These are phyloP conservation scores for Anhinga rufa DNA, from an alignment of 2,113 vertebrate species.

Conservation along the genomic window DNA sequence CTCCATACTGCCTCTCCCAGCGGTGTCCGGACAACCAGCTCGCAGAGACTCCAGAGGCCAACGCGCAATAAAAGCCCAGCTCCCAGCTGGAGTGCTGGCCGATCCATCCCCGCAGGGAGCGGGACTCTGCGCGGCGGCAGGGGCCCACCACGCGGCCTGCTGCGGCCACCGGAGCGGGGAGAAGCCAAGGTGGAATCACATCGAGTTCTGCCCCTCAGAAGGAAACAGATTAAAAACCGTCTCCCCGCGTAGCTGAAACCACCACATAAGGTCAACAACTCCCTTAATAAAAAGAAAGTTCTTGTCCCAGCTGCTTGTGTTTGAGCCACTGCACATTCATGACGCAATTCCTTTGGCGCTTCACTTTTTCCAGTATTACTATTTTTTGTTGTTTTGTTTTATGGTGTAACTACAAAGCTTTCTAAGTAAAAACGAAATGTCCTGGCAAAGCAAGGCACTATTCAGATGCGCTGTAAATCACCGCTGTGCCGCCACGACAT, in stretches of 20 bases:
- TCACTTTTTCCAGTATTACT: background rate
- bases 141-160: background rate
- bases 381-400: background rate
- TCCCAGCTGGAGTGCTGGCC: background rate
- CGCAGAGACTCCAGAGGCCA: background rate
- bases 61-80: background rate
- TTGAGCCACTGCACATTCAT: background rate
- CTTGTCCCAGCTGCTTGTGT: background rate
- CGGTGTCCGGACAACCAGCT: background rate
- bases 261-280: background rate
- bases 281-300: background rate
- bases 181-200: background rate
- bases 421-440: background rate
- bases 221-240: background rate
- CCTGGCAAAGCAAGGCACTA: background rate
- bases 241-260: background rate
- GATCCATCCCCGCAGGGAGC: background rate
- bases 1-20: background rate
- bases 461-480: background rate
- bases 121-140: background rate
- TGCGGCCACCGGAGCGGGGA: background rate
- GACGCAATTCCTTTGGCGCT: background rate
- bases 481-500: fast-evolving
- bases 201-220: background rate
- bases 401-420: background rate